Base-by-base conservation (phyloP, 2,113 vertebrate species). In the Struthio camelus region DNA sequence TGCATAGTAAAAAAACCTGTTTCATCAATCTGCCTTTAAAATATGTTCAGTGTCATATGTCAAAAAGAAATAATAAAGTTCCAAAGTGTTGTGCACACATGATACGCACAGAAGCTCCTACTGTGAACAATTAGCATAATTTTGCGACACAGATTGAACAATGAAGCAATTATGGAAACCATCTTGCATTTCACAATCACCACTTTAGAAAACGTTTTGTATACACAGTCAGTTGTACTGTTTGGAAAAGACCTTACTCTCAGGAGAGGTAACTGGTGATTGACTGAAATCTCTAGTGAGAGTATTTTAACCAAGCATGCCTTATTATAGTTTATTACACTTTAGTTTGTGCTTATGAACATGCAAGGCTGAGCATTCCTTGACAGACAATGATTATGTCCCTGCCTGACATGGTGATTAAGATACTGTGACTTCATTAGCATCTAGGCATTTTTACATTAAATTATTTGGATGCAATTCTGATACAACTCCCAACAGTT, bases 131-230 rank as follows among this genome's bases (percentile, higher is more conserved):
- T 73, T 62, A 90, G 80, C 69, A 80, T 64, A 85, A 86, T 90
- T 96, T 88, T 67, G 71, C 92, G 82, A 42, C 80, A 84, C 5
- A 80, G 56, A n/a, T 44, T 93, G 90, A 95, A 91, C 85, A 96
- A 89, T 22, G 77, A 86, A 61, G 38, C 59, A 78, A 59, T 90
- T 92, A 78, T n/a, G 80, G 56, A 46, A 94, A 81, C 42, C 25
- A 71, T 75, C 80, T 83, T 69, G 59, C 65, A 69, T 72, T 90
- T 90, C 90, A 90, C 61, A 86, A 61, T 79, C 80, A 90, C 17
- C 85, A 84, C 69, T 90, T 86, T 77, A 81, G 80, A 79, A 90
- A 95, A 79, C 20, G 87, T 71, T 82, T 61, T 95, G 51, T 85
- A 38, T 75, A 94, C 22, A 58, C 40, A 75, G 28, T 24, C 36